A percentile compares a stretch with the other conserved stretches of the same genome.
Evolutionary conservation across 1,140 invertebrate species (phyloP).

Genomic region (Heliothis subflexa): DNA sequence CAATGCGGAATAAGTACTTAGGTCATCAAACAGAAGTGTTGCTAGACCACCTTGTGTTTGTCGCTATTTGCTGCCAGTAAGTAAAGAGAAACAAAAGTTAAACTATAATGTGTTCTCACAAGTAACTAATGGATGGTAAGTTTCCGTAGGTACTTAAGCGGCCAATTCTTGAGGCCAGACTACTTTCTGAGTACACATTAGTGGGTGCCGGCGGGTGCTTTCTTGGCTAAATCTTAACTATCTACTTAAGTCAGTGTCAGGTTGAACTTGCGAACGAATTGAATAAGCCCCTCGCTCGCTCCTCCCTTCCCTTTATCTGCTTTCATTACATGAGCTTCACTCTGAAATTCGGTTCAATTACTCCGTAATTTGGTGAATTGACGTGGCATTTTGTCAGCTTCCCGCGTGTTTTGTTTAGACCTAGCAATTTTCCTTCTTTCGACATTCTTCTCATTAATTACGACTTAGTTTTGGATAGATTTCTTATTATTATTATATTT

Average conservation of each 20-base stretch:
- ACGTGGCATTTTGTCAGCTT: slow-evolving; percentile 80
- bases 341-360: slow-evolving; percentile 82
- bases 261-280: slow-evolving; percentile 73
- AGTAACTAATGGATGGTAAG: slow-evolving; percentile 82
- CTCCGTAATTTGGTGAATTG: slow-evolving; percentile 80
- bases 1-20: background rate
- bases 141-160: slow-evolving; percentile 80
- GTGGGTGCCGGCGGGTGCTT: slow-evolving; percentile 68
- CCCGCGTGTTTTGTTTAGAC: slow-evolving; percentile 68
- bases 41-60: slow-evolving; percentile 48
- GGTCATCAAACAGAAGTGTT: slow-evolving; percentile 25
- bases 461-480: background rate
- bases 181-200: slow-evolving; percentile 84
- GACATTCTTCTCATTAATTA: slow-evolving; percentile 10
- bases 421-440: slow-evolving; percentile 50
- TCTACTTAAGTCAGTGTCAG: slow-evolving; percentile 82
- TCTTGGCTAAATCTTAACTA: slow-evolving; percentile 82
- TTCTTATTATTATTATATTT: too few species aligned
- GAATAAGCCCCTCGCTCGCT: slow-evolving; percentile 74
- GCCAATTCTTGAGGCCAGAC: slow-evolving; percentile 77
- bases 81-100: slow-evolving; percentile 76
- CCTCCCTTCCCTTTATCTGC: slow-evolving; percentile 74
- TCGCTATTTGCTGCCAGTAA: slow-evolving; percentile 67
- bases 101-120: slow-evolving; percentile 80
- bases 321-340: slow-evolving; percentile 81